Evolutionary conservation across 2,113 vertebrate genomes (phyloP).

Genomic region (human): DNA sequence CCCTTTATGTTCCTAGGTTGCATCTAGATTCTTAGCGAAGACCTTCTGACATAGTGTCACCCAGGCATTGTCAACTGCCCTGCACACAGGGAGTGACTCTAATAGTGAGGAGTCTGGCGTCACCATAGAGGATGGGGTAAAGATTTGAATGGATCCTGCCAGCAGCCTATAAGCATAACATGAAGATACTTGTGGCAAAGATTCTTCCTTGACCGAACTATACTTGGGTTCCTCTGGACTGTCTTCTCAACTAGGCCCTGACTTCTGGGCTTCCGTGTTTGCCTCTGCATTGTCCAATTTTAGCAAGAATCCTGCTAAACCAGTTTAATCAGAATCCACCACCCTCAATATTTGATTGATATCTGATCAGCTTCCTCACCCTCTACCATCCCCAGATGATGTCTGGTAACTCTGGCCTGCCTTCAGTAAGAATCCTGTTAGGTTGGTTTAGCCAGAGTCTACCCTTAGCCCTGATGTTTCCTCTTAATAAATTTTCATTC

Average conservation of each 20-base stretch:
- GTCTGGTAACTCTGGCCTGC: neutral
- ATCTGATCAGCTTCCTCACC: neutral
- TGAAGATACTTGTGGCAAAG: neutral
- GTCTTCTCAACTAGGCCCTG: neutral
- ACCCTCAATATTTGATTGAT: too few species aligned
- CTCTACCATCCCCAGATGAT: neutral
- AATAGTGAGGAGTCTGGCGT: neutral
- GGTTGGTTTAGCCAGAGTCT: neutral
- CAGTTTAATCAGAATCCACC: neutral
- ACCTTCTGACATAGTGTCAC: neutral
- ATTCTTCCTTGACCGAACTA: neutral
- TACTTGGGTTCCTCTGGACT: neutral
- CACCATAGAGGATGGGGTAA: neutral
- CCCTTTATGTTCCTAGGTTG: neutral
- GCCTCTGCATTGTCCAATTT: neutral
- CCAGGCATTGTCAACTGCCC: neutral
- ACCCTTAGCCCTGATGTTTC: neutral
- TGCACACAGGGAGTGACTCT: neutral
- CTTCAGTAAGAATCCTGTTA: neutral
- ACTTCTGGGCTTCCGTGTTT: neutral
- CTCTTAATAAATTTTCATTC: neutral
- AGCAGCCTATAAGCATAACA: neutral
- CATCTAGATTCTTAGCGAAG: neutral
- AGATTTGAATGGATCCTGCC: neutral
- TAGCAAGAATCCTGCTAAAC: neutral